Base-by-base conservation (phyloP, 2,888 invertebrate species). In the Ernsta delagoae region DNA sequence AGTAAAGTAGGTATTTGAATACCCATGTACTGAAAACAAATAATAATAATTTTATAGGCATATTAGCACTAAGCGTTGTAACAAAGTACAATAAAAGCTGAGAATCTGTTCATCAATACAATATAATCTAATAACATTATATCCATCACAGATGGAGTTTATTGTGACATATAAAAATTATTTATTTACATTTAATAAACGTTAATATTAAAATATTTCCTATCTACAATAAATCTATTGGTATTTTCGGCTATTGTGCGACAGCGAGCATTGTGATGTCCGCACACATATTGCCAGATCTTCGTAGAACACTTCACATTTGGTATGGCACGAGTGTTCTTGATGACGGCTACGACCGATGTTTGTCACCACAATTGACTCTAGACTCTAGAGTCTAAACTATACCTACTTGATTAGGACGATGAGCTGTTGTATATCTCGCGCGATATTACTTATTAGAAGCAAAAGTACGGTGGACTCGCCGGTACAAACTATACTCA, bases 211-310 rank as follows among this genome's bases (percentile, higher is more conserved):
- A 59, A 65, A 62, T 62, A 62, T 68, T 68, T 12, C 68, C 65
- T 75, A 75, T 60, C 74, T 75, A 75, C 71, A 72, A 50, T 69
- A 70, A 71, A 70, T 73, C 73, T 74, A 71, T 70, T 71, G 71
- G 72, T 74, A 75, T 70, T 70, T 11, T 69, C 63, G 53, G 59
- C 45, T 62, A 45, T 61, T 12, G 24, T 41, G 2, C 31, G 45
- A 61, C 61, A 53, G 45, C 66, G 31, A 16, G 16, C 16, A 11
- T 31, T 54, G 34, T 61, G 66, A 41, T 4, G 54, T 34, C 54
- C 11, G 12, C 43, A 36, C 6, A 6, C 36, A 4, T 36, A 36
- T 6, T 36, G 36, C 4, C 50, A 34, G 34, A 50, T 62, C 62
- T 36, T 43, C 5, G 59, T 12, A 41, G 53, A 41, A 36, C 64